Conservation (phyloP, 2,888 invertebrate species). For the Teleiodes luculella region DNA sequence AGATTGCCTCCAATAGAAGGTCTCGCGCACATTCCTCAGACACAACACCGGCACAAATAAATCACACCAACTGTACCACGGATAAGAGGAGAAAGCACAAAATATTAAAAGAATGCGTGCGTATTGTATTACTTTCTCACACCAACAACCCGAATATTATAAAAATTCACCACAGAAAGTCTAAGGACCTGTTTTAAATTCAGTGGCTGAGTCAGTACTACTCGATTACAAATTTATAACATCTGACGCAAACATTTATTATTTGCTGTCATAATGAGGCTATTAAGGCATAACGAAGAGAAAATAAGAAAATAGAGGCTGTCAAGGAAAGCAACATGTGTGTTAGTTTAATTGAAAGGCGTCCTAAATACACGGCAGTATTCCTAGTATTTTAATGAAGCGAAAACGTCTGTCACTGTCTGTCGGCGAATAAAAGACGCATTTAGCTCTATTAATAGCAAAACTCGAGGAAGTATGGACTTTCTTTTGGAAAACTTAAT, state of each 20-base stretch:
- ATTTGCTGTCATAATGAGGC: conserved; percentile 15
- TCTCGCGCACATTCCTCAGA: neutral
- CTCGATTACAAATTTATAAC: conserved; percentile 8
- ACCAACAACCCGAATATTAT: neutral
- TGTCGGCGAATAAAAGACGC: conserved; percentile 1
- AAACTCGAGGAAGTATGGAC: conserved; percentile 5
- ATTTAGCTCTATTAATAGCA: conserved; percentile 8
- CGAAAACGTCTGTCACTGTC: conserved; percentile 21
- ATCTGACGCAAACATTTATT: conserved; percentile 9
- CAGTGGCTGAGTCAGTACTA: neutral
- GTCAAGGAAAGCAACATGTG: conserved; percentile 25
- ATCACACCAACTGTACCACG: conserved; percentile 27
- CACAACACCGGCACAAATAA: conserved; percentile 36
- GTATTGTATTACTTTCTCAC: conserved; percentile 6
- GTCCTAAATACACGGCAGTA: conserved; percentile 25
- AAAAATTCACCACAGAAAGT: neutral
- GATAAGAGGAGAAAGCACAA: conserved; percentile 39
- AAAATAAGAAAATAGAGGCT: conserved; percentile 25
- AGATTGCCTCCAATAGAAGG: conserved; percentile 36
- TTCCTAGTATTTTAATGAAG: conserved; percentile 29
- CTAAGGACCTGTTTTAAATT: neutral
- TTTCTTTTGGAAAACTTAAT: conserved; percentile 8
- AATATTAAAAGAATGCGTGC: conserved; percentile 6
- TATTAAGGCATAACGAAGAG: conserved; percentile 20
- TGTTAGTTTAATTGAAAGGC: conserved; percentile 27